Evolutionary conservation across 2,888 invertebrate species (phyloP).

Genomic region (Drosophila borealis): DNA sequence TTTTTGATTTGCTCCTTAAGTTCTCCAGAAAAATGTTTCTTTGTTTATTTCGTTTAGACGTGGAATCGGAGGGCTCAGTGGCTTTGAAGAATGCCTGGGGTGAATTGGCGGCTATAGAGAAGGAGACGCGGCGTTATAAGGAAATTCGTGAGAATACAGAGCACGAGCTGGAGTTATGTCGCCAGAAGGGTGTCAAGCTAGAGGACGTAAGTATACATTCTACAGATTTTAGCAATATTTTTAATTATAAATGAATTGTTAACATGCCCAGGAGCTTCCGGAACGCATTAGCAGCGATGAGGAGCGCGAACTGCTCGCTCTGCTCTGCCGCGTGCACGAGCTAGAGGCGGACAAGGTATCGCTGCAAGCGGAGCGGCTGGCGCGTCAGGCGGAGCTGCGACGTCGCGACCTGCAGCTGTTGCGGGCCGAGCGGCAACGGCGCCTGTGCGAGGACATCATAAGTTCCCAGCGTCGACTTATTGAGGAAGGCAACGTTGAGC

Average conservation of each 20-base stretch:
- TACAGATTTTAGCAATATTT: neutral
- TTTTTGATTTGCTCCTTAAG: too few species aligned
- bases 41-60: conserved; percentile 59
- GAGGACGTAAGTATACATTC: conserved; percentile 89
- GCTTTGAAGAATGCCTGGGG: conserved; percentile 92
- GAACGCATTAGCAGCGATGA: conserved; percentile 94
- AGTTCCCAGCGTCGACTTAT: conserved; percentile 93
- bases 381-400: conserved; percentile 94
- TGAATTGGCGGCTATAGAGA: conserved; percentile 92
- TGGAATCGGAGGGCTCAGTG: conserved; percentile 84
- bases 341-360: conserved; percentile 97
- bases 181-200: conserved; percentile 91
- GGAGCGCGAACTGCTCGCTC: conserved; percentile 92
- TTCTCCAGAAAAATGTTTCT: too few species aligned
- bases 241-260: too few species aligned
- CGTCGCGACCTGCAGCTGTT: conserved; percentile 93
- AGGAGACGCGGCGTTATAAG: conserved; percentile 93
- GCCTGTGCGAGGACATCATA: conserved; percentile 96
- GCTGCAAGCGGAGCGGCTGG: conserved; percentile 93
- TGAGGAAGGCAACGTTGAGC: conserved; percentile 90
- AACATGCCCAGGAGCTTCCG: conserved; percentile 88
- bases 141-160: conserved; percentile 91
- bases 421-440: conserved; percentile 92
- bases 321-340: conserved; percentile 96
- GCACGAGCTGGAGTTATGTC: conserved; percentile 92